Evolutionary conservation across 92 coral and sea anemone genomes (phyloP).

Genomic region (Porites cylindrica): DNA sequence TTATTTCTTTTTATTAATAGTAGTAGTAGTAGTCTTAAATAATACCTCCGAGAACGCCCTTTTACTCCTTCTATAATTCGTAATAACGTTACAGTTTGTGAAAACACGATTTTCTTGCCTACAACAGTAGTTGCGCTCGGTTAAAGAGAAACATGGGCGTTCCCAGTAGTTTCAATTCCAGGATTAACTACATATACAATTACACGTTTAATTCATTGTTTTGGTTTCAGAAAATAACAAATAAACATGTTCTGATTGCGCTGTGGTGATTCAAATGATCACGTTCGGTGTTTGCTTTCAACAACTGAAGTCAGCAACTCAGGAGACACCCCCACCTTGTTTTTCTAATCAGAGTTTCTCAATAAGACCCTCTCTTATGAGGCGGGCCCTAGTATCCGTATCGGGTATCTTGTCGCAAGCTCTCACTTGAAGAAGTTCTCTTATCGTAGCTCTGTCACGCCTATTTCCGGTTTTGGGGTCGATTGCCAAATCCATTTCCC

Average conservation of each 20-base stretch:
- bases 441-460: conserved; percentile 31
- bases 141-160: too few relatives aligned
- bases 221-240: too few relatives aligned
- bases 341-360: neutral
- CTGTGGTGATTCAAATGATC: neutral
- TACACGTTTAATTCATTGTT: neutral
- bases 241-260: too few relatives aligned
- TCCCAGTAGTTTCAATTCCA: neutral
- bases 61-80: neutral
- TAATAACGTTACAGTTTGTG: conserved; percentile 13
- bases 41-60: too few relatives aligned
- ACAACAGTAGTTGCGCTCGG: neutral
- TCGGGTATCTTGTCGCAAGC: too few relatives aligned
- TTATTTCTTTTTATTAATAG: too few relatives aligned
- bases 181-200: neutral
- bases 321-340: too few relatives aligned
- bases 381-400: too few relatives aligned
- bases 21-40: too few relatives aligned
- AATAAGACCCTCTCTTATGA: neutral
- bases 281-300: neutral
- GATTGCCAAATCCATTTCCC: conserved; percentile 22
- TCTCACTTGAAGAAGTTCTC: too few relatives aligned
- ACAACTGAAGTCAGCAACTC: neutral
- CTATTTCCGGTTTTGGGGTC: conserved; percentile 22
- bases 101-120: conserved; percentile 12